Evolutionary conservation across 2,113 vertebrate genomes (phyloP).

Genomic region (Synodontis membranacea): DNA sequence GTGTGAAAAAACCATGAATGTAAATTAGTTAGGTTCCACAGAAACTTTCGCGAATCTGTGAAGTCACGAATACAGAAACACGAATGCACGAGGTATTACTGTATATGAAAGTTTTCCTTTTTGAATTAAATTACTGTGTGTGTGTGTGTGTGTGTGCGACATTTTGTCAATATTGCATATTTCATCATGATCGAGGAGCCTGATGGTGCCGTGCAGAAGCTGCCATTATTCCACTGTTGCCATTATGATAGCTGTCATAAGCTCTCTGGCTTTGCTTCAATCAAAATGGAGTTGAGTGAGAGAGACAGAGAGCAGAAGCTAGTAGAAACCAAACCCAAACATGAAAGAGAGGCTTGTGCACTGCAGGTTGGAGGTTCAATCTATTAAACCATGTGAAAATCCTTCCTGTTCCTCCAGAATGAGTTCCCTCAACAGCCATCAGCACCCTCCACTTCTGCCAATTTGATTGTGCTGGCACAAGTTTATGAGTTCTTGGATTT

Average conservation of each 20-base stretch:
- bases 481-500: slow-evolving; percentile 20
- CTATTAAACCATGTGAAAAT: slow-evolving; percentile 16
- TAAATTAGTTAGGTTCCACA: no score
- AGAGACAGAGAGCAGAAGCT: background rate
- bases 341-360: slow-evolving; percentile 2
- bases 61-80: no score
- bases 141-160: no score
- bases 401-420: background rate
- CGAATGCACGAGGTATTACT: no score
- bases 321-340: background rate
- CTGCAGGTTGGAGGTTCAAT: slow-evolving; percentile 15
- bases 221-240: background rate
- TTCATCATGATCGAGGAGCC: background rate
- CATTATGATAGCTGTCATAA: background rate
- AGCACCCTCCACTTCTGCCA: background rate
- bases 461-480: background rate
- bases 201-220: background rate
- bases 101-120: no score
- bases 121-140: no score
- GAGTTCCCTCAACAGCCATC: background rate
- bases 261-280: background rate
- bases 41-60: no score
- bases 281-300: background rate
- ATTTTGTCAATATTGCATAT: background rate
- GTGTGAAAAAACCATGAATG: no score